A percentile compares a stretch with the other conserved stretches of the same genome.
phyloP scores from a whole-genome alignment of 2,797 vertebrate genomes.

The Melanotaenia boesemani region DNA sequence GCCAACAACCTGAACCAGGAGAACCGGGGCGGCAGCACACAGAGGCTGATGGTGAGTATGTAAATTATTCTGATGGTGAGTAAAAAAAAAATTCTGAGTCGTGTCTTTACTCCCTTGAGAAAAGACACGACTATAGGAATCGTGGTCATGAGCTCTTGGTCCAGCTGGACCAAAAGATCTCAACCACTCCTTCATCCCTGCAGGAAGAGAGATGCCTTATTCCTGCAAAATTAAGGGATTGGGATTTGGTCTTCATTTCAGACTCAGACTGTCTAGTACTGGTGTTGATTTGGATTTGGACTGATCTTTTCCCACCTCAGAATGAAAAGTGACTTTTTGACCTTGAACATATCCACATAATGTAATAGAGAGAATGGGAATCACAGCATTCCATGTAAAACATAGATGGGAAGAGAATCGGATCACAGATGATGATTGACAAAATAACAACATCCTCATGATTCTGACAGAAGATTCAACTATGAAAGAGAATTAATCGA shows the following conservation, averaged over 20 bases:
- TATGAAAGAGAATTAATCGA: no score
- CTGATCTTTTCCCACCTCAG: not conserved
- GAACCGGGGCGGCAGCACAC: not conserved
- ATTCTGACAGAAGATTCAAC: no score
- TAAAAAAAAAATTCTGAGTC: no score
- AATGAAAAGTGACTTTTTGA: not conserved
- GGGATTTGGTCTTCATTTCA: not conserved
- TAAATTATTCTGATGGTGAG: not conserved
- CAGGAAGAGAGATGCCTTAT: not conserved
- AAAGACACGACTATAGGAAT: no score
- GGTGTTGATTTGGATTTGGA: not conserved
- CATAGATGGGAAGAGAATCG: no score
- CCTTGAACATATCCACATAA: not conserved
- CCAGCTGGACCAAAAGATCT: not conserved
- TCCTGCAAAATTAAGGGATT: not conserved
- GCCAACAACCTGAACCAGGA: not conserved
- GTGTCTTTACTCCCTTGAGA: no score
- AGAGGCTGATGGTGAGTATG: slow-evolving; percentile 41
- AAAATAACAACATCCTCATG: no score
- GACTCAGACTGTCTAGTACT: not conserved
- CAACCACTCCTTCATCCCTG: not conserved
- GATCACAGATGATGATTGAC: no score
- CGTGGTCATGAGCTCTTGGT: not conserved
- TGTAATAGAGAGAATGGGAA: no score
- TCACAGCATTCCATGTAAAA: no score